Evolutionary conservation across 2,113 vertebrate species (phyloP), one percentile per base, ranked within the genome.

Genomic region (Hemiprocne comata): DNA sequence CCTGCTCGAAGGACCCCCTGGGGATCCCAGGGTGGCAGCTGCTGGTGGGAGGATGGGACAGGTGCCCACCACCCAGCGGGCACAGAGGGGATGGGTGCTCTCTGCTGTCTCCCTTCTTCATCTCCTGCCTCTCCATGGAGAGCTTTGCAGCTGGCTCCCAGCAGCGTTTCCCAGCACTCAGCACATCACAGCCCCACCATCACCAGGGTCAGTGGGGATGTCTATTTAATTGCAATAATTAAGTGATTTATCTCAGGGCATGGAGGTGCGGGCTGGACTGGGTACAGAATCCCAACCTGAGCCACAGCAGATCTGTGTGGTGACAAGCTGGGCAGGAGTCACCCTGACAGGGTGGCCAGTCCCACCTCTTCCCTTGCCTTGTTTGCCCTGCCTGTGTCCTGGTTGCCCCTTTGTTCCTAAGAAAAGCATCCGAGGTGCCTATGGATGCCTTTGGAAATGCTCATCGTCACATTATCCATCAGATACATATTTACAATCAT

Each of bases 401-500:
- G n/a, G 13, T 10, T 38, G n/a, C 34, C 83, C 84, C 70, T 95
- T 93, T 95, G 89, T 75, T 85, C 84, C 84, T 53, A 19, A 91
- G 64, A 67, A 90, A 34, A 86, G 79, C 91, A 28, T 16, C 53
- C 4, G 54, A 95, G 93, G 87, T 94, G 91, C 51, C 93, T 95
- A 38, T 60, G 85, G 94, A 97, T 95, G 95, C 67, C 79, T 85
- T 74, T 94, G 13, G 21, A 73, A 85, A 94, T 65, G 92, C 77
- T 93, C 89, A 24, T 86, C 26, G 92, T 88, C 91, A 36, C 69
- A 24, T 82, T 91, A 93, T 94, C 96, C 92, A 84, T 94, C 95
- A 90, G 97, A 95, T 91, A 69, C 81, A 64, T 89, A 90, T 90
- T 79, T 96, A 95, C 95, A 95, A 74, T 94, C 86, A 78, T 95